phyloP scores from a whole-genome alignment of 2,888 invertebrate species.

The Agonopterix alstromeriana region DNA sequence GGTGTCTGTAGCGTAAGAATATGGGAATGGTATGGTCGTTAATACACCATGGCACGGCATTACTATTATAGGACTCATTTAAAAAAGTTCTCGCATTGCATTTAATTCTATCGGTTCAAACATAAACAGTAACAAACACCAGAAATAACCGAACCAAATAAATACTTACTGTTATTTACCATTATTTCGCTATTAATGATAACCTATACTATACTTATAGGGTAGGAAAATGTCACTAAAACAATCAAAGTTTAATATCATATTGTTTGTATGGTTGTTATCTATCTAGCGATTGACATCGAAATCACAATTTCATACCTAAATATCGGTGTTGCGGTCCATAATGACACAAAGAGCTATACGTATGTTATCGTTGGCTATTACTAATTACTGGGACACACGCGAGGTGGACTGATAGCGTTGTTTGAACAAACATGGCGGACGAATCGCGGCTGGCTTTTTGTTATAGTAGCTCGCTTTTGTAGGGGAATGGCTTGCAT shows the following conservation, averaged over 20 bases:
- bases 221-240: slow-evolving; percentile 23
- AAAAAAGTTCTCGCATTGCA: too few relatives aligned
- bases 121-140: too few relatives aligned
- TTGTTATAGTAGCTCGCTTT: slow-evolving; percentile 25
- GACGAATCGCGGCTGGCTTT: slow-evolving; percentile 33
- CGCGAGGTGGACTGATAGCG: slow-evolving; percentile 47
- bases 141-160: too few relatives aligned
- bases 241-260: slow-evolving; percentile 31
- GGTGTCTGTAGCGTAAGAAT: not conserved
- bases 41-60: not conserved
- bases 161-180: too few relatives aligned
- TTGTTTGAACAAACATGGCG: slow-evolving; percentile 38
- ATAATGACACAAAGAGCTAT: slow-evolving; percentile 43
- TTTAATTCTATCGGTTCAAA: too few relatives aligned
- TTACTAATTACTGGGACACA: slow-evolving; percentile 64
- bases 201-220: too few relatives aligned
- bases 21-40: not conserved
- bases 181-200: too few relatives aligned
- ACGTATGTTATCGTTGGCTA: slow-evolving; percentile 45
- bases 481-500: slow-evolving; percentile 25
- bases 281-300: slow-evolving; percentile 35
- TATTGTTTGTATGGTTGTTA: slow-evolving; percentile 4
- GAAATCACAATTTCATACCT: slow-evolving; percentile 47
- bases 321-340: slow-evolving; percentile 48
- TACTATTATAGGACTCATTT: not conserved